Conservation (phyloP, 1,140 invertebrate genomes). For the Bombus huntii region DNA sequence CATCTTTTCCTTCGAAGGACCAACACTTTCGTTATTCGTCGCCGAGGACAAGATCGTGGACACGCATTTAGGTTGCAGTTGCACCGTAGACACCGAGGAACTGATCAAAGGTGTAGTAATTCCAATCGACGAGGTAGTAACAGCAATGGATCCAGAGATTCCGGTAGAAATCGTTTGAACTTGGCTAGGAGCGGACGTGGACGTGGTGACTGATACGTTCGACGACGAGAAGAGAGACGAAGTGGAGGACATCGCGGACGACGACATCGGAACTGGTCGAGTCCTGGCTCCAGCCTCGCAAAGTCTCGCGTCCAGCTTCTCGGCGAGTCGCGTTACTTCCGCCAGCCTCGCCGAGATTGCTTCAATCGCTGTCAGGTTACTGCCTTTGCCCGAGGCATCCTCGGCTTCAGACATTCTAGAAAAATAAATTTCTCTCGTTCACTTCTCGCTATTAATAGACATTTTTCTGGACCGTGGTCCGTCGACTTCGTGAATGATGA, state of each 20-base stretch:
- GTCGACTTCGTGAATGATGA: not conserved
- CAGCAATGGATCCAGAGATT: too few relatives aligned
- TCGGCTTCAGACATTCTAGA: conserved; percentile 76
- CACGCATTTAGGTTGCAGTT: conserved; percentile 14
- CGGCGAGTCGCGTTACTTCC: conserved; percentile 87
- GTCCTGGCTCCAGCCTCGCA: conserved; percentile 82
- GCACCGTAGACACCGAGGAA: conserved; percentile 16
- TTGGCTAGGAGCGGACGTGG: not conserved
- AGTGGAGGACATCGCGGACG: conserved; percentile 65
- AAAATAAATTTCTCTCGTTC: conserved; percentile 46
- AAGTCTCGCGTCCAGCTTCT: conserved; percentile 85
- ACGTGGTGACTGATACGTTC: not conserved
- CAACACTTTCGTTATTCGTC: not conserved
- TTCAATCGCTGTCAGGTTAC: conserved; percentile 86
- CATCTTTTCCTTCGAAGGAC: not conserved
- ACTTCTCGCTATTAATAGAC: conserved; percentile 33
- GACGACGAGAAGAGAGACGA: conserved; percentile 52
- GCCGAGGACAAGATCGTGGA: conserved; percentile 3
- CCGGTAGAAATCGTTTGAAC: not conserved
- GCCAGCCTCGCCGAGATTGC: conserved; percentile 86
- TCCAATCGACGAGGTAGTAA: not conserved
- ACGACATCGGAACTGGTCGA: conserved; percentile 64
- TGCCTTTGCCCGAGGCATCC: conserved; percentile 66
- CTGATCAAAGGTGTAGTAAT: not conserved
- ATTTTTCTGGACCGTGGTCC: not conserved